Evolutionary conservation across 2,888 invertebrate genomes (phyloP), one percentile per base, ranked within the genome.

Genomic region (Seira musarum): DNA sequence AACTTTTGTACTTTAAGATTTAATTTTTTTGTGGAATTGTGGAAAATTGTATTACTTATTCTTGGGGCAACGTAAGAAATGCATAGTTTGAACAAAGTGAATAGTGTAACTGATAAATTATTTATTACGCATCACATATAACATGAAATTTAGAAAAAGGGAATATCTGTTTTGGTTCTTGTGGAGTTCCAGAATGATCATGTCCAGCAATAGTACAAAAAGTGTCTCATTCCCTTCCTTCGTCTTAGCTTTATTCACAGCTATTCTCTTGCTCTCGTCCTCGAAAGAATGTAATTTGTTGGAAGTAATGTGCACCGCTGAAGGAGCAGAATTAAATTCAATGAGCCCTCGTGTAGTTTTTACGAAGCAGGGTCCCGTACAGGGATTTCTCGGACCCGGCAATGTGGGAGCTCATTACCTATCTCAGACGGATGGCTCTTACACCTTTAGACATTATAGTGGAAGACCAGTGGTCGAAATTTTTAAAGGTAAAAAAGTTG

Each of bases 331-430:
- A 15, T 46, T 80, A 19, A 64, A 25, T 64, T 68, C 79, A 5
- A 46, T 86, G n/a, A 86, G 86, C 76, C 83, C 84, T 17, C 61
- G 86, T 53, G 84, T 86, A 15, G 86, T 86, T 1, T 82, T 84
- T 65, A 85, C 85, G 6, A 86, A 85, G 65, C 85, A 85, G 76
- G 85, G 85, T 1, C 83, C 82, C 13, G 82, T 85, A 5, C 85
- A 86, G 72, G 86, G 86, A 15, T 77, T 85, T 60, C 77, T 86
- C 22, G 85, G 85, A 3, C 85, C 85, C 2, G 82, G 82, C 2
- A 83, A 83, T 72, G 81, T 82, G 13, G 73, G 73, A 21, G 61
- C 65, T 40, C 73, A 81, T 30, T 82, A 80, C 35, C 64, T 68
- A 6, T 69, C 80, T 17, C 73, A 80, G 65, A 76, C 79, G 10